A percentile compares a stretch with the other conserved stretches of the same genome.
phyloP scores from a whole-genome alignment of 2,113 vertebrate species.

The Junco hyemalis region DNA sequence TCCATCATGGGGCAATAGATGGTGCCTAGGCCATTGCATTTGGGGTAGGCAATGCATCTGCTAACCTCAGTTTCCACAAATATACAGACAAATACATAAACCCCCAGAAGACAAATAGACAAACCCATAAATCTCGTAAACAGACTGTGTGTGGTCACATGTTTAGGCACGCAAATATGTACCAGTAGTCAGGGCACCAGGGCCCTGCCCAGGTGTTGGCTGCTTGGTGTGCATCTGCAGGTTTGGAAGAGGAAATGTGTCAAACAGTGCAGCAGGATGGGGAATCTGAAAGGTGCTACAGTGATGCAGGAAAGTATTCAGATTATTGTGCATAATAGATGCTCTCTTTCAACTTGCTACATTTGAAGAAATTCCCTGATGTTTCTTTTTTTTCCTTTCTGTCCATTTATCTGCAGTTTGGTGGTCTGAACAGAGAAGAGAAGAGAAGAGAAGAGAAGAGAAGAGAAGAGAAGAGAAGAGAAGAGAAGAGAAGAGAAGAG shows the following conservation, averaged over 20 bases:
- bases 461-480: neutral
- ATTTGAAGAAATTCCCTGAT: neutral
- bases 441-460: neutral
- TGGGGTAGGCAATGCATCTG: neutral
- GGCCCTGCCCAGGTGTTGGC: neutral
- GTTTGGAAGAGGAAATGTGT: neutral
- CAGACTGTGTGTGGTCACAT: neutral
- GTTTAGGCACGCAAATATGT: neutral
- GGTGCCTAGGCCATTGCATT: neutral
- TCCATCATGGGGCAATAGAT: neutral
- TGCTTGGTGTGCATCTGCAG: neutral
- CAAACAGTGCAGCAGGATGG: neutral
- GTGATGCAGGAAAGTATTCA: neutral
- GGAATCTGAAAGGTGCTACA: neutral
- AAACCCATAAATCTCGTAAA: neutral
- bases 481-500: no score
- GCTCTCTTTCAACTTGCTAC: neutral
- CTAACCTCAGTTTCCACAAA: neutral
- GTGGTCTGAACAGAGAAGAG: neutral
- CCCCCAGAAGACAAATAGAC: neutral
- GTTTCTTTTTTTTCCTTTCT: neutral
- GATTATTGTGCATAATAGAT: neutral
- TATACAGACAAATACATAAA: neutral
- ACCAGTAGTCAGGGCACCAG: neutral
- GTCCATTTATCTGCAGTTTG: neutral